These are phyloP conservation scores for Notoglanidium macrostoma DNA, from an alignment of 2,797 vertebrate species.

Conservation along the genomic window DNA sequence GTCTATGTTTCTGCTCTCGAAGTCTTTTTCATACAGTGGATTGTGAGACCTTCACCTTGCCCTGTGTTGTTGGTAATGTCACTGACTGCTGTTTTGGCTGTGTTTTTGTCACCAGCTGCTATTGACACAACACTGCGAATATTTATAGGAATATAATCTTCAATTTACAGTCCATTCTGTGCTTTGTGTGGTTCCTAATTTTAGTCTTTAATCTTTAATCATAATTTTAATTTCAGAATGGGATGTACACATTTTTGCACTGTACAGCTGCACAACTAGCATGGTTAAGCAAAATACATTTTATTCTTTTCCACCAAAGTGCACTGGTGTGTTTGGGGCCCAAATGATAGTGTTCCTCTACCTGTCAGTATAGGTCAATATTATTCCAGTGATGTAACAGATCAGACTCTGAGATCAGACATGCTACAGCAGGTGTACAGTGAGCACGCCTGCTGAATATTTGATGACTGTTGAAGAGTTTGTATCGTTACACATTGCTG, in stretches of 20 bases:
- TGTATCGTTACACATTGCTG: conserved; percentile 58
- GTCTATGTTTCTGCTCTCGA: not conserved
- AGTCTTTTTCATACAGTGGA: not conserved
- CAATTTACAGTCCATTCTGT: not conserved
- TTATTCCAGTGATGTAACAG: not conserved
- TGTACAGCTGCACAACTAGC: not conserved
- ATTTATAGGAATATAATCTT: not conserved
- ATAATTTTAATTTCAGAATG: not conserved
- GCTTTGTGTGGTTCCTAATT: too few relatives aligned
- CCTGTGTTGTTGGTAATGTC: not conserved
- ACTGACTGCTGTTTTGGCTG: not conserved
- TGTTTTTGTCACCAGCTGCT: not conserved
- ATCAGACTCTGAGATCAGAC: conserved; percentile 30
- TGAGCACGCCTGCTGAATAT: conserved; percentile 64
- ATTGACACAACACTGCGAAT: not conserved
- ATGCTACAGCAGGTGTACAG: conserved; percentile 63
- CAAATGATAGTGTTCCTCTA: too few relatives aligned
- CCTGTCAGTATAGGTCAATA: not conserved
- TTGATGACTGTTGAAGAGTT: conserved; percentile 65
- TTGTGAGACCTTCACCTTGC: not conserved
- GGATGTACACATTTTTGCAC: not conserved
- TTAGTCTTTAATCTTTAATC: too few relatives aligned
- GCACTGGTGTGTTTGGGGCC: not conserved
- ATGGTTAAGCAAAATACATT: not conserved
- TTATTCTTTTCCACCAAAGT: not conserved